phyloP scores from a whole-genome alignment of 2,113 vertebrate species.

The Collichthys lucidus region DNA sequence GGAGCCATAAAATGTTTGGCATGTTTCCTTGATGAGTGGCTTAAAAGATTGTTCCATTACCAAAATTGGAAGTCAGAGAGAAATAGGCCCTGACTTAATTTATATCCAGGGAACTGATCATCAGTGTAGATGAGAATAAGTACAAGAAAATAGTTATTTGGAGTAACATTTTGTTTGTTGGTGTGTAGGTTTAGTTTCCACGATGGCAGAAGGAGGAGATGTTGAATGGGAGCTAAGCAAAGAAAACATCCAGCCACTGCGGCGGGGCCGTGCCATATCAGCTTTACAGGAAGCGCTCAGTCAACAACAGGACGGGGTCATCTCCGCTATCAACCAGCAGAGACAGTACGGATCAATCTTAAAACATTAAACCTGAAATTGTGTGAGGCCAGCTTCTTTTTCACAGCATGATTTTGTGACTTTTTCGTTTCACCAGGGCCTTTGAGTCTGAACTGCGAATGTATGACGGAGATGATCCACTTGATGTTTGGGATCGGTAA shows the following conservation, averaged over 20 bases:
- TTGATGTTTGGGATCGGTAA: constrained; percentile 85
- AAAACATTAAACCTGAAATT: neutral
- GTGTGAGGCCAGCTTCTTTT: neutral
- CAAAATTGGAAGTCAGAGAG: neutral
- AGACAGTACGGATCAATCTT: constrained; percentile 84
- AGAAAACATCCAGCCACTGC: constrained; percentile 96
- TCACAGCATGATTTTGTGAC: neutral
- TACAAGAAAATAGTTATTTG: neutral
- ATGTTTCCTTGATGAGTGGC: neutral
- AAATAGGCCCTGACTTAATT: neutral
- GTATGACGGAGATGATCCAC: constrained; percentile 84
- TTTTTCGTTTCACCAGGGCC: constrained; percentile 62
- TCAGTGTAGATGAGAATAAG: neutral
- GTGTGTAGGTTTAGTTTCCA: constrained; percentile 13
- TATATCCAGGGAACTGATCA: neutral
- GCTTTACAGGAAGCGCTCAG: constrained; percentile 89
- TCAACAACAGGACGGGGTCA: constrained; percentile 87
- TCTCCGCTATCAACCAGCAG: constrained; percentile 86
- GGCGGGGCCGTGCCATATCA: constrained; percentile 88
- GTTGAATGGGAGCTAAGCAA: constrained; percentile 96
- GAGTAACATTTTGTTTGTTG: neutral
- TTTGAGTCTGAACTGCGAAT: constrained; percentile 84
- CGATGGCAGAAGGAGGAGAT: constrained; percentile 87
- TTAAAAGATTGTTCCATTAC: neutral
- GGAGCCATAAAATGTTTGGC: too few species aligned